Percentiles rank a stretch among this genome's conserved stretches.
These are phyloP conservation scores for Crossaster papposus DNA, from an alignment of 53 echinoderm and acorn worm genomes.

Conservation along the genomic window DNA sequence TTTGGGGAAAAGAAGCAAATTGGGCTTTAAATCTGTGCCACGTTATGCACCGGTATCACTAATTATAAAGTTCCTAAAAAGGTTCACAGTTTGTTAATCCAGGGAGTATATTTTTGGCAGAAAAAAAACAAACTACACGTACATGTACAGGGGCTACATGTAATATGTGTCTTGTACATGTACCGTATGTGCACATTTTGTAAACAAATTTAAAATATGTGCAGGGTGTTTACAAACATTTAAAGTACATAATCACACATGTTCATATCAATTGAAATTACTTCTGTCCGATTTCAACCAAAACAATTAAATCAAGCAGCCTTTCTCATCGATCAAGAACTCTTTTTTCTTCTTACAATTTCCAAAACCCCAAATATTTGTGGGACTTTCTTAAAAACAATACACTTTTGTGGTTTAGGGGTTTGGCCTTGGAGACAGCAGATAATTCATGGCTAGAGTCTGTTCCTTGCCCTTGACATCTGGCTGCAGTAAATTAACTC, in stretches of 20 bases:
- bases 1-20: background rate
- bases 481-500: conserved; percentile 22
- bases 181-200: background rate
- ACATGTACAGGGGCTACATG: no score
- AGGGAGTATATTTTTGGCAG: no score
- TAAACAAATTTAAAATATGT: no score
- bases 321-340: conserved; percentile 15
- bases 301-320: conserved; percentile 1
- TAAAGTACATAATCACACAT: background rate
- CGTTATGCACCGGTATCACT: no score
- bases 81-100: background rate
- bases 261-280: background rate
- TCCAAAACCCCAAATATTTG: background rate
- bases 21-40: background rate
- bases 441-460: conserved; percentile 17
- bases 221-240: background rate
- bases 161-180: background rate
- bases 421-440: background rate
- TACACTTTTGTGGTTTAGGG: background rate
- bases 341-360: background rate
- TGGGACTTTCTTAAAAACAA: background rate
- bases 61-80: no score
- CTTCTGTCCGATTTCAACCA: background rate
- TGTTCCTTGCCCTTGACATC: conserved; percentile 51
- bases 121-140: no score